Base-by-base conservation (phyloP, 2,888 invertebrate species). In the Zonitis immaculata region DNA sequence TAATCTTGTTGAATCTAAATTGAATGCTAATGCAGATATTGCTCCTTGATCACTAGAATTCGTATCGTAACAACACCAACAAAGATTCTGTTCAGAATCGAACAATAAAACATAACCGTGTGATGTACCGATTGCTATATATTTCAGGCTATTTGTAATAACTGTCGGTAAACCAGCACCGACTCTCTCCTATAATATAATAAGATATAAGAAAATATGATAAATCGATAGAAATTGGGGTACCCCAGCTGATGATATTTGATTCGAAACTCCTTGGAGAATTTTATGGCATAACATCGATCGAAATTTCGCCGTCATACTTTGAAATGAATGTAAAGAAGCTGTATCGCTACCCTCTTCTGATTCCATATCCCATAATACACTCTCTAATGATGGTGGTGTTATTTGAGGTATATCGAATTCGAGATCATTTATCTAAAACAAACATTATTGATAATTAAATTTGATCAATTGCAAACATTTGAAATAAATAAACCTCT, bases 61-160 rank as follows among this genome's bases (percentile, higher is more conserved):
- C 62, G 83, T 78, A 58, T 87, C 87, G 62, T 87, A 79, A 67
- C 87, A 87, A 59, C 92, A 95, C 93, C 94, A 96, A 70, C 91
- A 86, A 59, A 96, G 76, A 8, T 89, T 89, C 76, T 96, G 95
- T 39, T 90, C 86, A 46, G 83, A 79, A 79, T 91, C 91, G 77
- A 93, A 94, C 49, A 92, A 86, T 25, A 97, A 78, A 49, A 95
- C 83, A 62, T 93, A 86, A 0, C 97, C 96, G 76, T 95, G 94
- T 22, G 95, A 93, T 26, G 95, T 97, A 30, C 97, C 97, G 26
- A 96, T 84, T n/a, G 91, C 91, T 57, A 95, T 83, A 75, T 88
- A 85, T 49, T 88, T 86, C 7, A 84, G 79, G 59, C 80, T 82
- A 5, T 89, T 89, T 62, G 91, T 87, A 68, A 91, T 82, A 6